phyloP scores from a whole-genome alignment of 2,797 vertebrate species.

The Acrocephalus scirpaceus region DNA sequence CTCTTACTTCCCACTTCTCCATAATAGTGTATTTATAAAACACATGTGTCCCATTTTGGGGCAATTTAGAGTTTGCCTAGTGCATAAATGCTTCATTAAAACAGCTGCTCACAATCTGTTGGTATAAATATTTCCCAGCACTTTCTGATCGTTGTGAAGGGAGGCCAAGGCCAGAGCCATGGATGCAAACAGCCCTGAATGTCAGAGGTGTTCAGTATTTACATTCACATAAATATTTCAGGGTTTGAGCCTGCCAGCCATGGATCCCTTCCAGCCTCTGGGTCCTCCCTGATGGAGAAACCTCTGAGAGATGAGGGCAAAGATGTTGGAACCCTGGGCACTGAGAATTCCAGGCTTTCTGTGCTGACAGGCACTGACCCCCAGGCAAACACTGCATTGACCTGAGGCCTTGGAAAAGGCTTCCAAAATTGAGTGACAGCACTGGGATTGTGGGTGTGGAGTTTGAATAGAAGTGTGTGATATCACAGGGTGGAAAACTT shows the following conservation, averaged over 20 bases:
- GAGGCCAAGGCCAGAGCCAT: not conserved
- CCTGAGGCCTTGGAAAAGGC: too few relatives aligned
- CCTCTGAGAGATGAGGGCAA: not conserved
- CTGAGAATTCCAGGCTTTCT: too few relatives aligned
- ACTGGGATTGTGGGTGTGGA: too few relatives aligned
- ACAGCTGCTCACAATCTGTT: conserved; percentile 68
- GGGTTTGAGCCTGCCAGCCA: not conserved
- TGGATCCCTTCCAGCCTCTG: not conserved
- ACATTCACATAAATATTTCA: not conserved
- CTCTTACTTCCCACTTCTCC: conserved; percentile 31
- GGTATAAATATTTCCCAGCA: conserved; percentile 49
- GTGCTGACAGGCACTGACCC: too few relatives aligned
- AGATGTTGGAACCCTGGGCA: too few relatives aligned
- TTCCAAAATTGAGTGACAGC: too few relatives aligned
- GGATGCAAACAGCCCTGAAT: not conserved
- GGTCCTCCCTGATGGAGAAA: not conserved
- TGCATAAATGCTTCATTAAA: conserved; percentile 49
- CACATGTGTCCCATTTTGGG: conserved; percentile 55
- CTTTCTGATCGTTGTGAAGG: not conserved
- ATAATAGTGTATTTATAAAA: conserved; percentile 48
- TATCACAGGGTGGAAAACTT: too few relatives aligned
- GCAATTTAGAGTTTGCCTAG: conserved; percentile 46
- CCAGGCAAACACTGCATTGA: too few relatives aligned
- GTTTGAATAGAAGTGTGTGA: too few relatives aligned
- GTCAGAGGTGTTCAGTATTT: not conserved